These are phyloP conservation scores for rabbit (Oryctolagus cuniculus) DNA, from an alignment of 2,113 vertebrate genomes.

Conservation along the genomic window DNA sequence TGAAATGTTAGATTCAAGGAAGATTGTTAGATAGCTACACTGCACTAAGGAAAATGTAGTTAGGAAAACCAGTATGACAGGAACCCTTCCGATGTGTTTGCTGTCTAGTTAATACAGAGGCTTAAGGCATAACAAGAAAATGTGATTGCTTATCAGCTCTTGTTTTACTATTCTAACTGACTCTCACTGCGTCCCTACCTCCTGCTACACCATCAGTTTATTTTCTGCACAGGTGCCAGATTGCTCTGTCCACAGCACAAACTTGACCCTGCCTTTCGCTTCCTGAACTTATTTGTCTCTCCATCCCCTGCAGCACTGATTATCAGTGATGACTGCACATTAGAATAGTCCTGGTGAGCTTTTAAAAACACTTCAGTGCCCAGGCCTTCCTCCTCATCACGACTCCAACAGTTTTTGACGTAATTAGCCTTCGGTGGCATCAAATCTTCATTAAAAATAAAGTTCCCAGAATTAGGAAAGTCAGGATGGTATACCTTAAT, in stretches of 20 bases:
- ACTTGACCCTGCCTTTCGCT: constrained; percentile 33
- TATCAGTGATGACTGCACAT: neutral
- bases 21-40: neutral
- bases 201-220: neutral
- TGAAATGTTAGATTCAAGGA: neutral
- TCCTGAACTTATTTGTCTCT: neutral
- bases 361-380: neutral
- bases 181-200: neutral
- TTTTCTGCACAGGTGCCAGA: neutral
- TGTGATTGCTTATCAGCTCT: neutral
- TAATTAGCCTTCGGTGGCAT: neutral
- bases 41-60: neutral
- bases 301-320: neutral
- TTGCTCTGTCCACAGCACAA: neutral
- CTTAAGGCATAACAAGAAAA: neutral
- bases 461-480: neutral
- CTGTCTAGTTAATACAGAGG: neutral
- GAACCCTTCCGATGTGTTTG: neutral
- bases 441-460: neutral
- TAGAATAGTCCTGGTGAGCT: neutral
- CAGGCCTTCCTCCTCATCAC: neutral
- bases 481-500: neutral
- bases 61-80: neutral
- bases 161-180: neutral
- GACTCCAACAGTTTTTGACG: neutral